Evolutionary conservation across 2,113 vertebrate genomes (phyloP).

Genomic region (Vulpes ferrilata): DNA sequence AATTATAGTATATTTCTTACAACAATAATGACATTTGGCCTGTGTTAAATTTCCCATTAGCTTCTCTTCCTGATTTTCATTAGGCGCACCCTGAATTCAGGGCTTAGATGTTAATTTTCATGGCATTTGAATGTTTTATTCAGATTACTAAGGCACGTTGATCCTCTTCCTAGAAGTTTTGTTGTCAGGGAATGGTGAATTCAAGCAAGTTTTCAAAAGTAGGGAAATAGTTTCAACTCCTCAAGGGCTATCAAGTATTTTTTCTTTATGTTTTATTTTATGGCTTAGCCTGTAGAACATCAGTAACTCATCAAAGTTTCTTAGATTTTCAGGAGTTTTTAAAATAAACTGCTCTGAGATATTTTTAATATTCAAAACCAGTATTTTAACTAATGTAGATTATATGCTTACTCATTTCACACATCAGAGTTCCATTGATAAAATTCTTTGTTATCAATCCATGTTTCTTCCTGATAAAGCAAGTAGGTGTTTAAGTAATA

Average conservation of each 20-base stretch:
- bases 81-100: constrained; percentile 77
- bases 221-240: neutral
- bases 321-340: neutral
- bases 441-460: constrained; percentile 20
- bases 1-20: constrained; percentile 79
- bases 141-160: constrained; percentile 58
- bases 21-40: constrained; percentile 83
- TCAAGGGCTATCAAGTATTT: neutral
- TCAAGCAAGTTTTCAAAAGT: constrained; percentile 25
- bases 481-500: neutral
- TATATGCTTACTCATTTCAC: neutral
- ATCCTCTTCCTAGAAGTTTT: constrained; percentile 58
- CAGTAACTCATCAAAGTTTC: neutral
- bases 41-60: constrained; percentile 82
- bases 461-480: constrained; percentile 23
- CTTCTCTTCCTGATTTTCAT: constrained; percentile 80
- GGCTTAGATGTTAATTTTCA: constrained; percentile 78
- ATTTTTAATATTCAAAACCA: constrained; percentile 41
- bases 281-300: neutral
- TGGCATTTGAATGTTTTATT: constrained; percentile 76
- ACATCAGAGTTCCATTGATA: constrained; percentile 8
- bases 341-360: neutral
- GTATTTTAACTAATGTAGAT: neutral
- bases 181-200: neutral
- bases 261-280: constrained; percentile 59